Conservation (phyloP, 2,888 invertebrate species). For the Labia minor region DNA sequence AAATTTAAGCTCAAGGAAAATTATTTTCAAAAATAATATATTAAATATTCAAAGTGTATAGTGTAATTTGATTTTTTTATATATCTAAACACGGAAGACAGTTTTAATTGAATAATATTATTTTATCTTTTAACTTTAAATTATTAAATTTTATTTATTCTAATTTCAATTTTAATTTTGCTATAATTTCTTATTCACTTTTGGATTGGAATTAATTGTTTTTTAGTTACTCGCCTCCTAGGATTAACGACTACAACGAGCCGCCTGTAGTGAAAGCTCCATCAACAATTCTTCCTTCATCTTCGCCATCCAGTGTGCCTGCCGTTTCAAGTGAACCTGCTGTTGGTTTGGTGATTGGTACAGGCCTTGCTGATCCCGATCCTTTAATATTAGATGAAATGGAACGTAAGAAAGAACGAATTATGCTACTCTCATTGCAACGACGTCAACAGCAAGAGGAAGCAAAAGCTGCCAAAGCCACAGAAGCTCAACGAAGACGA, state of each 20-base stretch:
- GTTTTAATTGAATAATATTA: too few species aligned
- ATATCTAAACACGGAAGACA: too few species aligned
- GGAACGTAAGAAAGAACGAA: constrained; percentile 84
- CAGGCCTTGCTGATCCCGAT: constrained; percentile 49
- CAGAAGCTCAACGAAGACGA: constrained; percentile 60
- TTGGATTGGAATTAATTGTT: background rate
- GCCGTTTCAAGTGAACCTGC: constrained; percentile 26
- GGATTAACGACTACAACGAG: background rate
- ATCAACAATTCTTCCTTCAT: background rate
- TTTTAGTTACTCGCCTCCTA: background rate
- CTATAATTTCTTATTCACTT: too few species aligned
- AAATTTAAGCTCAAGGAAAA: too few species aligned
- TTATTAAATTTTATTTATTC: too few species aligned
- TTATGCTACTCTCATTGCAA: constrained; percentile 79
- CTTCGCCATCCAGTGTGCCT: background rate
- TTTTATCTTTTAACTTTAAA: too few species aligned
- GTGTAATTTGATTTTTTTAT: too few species aligned
- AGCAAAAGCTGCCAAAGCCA: constrained; percentile 71
- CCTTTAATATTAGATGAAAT: constrained; percentile 76
- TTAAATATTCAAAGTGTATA: too few species aligned
- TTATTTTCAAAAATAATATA: too few species aligned
- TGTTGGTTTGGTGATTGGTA: constrained; percentile 55
- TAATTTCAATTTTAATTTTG: too few species aligned
- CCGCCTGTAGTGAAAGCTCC: background rate
- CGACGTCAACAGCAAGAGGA: constrained; percentile 85